These are phyloP conservation scores for Trichomycterus rosablanca DNA, from an alignment of 2,113 vertebrate genomes.

Conservation along the genomic window DNA sequence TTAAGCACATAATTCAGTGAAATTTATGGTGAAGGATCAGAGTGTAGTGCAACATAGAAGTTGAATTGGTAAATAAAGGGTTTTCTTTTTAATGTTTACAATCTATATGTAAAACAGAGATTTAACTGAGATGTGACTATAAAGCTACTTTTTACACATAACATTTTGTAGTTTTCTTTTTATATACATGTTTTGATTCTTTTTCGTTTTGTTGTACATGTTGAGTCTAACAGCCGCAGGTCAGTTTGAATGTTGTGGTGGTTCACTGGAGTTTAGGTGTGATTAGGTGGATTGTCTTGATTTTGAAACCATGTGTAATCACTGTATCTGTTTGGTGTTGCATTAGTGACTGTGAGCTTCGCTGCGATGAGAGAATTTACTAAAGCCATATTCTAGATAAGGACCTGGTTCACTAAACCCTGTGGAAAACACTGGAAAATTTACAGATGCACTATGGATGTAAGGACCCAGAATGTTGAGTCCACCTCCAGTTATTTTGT, in stretches of 20 bases:
- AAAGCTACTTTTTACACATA: slow-evolving; percentile 6
- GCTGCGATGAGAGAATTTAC: slow-evolving; percentile 23
- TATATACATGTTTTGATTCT: not conserved
- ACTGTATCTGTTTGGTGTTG: slow-evolving; percentile 7
- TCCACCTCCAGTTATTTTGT: too few relatives aligned
- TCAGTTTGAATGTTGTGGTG: not conserved
- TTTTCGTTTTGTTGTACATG: not conserved
- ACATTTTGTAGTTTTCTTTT: not conserved
- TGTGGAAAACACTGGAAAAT: not conserved
- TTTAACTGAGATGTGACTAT: too few relatives aligned
- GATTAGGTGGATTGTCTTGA: not conserved
- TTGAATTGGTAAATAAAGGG: not conserved
- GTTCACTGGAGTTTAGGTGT: slow-evolving; percentile 6
- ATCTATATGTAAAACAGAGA: too few relatives aligned
- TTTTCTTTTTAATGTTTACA: too few relatives aligned
- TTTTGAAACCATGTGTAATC: not conserved
- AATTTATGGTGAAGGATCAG: not conserved
- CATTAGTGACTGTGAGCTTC: slow-evolving; percentile 1
- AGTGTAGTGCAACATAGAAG: not conserved
- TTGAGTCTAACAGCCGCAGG: not conserved
- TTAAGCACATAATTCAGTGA: slow-evolving; percentile 3
- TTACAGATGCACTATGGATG: too few relatives aligned
- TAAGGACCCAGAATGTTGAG: too few relatives aligned
- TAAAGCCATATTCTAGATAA: slow-evolving; percentile 33
- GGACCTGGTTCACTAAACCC: slow-evolving; percentile 1